phyloP scores from a whole-genome alignment of 2,797 vertebrate genomes.

The Novumbra hubbsi region DNA sequence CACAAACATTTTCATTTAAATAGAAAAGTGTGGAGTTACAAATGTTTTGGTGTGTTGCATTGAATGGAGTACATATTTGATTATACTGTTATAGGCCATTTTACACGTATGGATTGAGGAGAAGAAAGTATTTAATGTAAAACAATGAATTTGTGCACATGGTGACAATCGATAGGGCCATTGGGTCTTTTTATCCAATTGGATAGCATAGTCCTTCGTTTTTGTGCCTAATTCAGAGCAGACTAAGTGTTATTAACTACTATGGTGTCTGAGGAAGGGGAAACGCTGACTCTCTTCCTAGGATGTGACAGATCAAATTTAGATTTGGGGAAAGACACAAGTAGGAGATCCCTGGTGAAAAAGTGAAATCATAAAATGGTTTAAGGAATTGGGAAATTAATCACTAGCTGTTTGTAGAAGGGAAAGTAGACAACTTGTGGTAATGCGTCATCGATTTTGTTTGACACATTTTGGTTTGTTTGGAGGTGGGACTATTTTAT shows the following conservation, averaged over 20 bases:
- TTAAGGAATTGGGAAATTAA: background rate
- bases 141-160: too few relatives aligned
- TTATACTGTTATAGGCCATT: background rate
- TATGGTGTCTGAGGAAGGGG: slow-evolving; percentile 31
- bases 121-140: too few relatives aligned
- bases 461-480: background rate
- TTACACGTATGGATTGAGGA: background rate
- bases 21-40: too few relatives aligned
- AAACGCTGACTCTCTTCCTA: slow-evolving; percentile 68
- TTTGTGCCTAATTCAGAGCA: background rate
- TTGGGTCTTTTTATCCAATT: background rate
- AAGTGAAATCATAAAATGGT: background rate
- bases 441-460: background rate
- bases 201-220: background rate
- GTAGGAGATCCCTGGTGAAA: slow-evolving; percentile 6
- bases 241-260: background rate
- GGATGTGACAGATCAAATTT: slow-evolving; percentile 22
- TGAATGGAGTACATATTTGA: background rate
- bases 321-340: background rate
- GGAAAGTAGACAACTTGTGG: background rate
- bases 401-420: background rate
- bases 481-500: background rate
- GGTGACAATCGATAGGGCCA: background rate
- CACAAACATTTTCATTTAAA: background rate
- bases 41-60: background rate